A percentile compares a stretch with the other conserved stretches of the same genome.
Conservation (phyloP, 2,888 invertebrate species). For the Cyrtodaria siliqua region DNA sequence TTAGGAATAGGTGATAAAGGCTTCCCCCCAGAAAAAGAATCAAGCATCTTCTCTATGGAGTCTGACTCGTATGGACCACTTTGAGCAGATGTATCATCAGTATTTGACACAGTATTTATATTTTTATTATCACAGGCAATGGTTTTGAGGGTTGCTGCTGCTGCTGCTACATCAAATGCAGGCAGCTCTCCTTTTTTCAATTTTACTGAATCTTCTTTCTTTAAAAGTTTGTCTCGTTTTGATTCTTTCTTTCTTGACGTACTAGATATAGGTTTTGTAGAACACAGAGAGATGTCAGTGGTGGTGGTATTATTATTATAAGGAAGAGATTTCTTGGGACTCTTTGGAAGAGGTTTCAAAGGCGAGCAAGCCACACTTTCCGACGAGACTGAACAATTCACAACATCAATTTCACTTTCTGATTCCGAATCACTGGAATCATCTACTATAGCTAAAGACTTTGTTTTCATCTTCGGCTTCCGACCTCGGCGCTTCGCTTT, state of each 20-base stretch:
- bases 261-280: slow-evolving; percentile 31
- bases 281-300: slow-evolving; percentile 18
- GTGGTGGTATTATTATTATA: slow-evolving; percentile 2
- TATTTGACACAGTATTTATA: slow-evolving; percentile 31
- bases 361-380: slow-evolving; percentile 23
- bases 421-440: slow-evolving; percentile 33
- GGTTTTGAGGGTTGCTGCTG: background rate
- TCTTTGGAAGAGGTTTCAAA: slow-evolving; percentile 47
- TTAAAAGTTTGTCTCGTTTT: slow-evolving; percentile 50
- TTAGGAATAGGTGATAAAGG: slow-evolving; percentile 57
- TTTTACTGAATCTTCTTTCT: slow-evolving; percentile 54
- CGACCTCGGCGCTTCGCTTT: slow-evolving; percentile 26
- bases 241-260: slow-evolving; percentile 41
- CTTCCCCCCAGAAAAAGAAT: slow-evolving; percentile 40
- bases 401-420: slow-evolving; percentile 35
- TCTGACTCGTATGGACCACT: slow-evolving; percentile 16
- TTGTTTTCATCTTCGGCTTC: slow-evolving; percentile 15
- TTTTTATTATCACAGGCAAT: slow-evolving; percentile 24
- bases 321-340: slow-evolving; percentile 35
- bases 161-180: too few species aligned
- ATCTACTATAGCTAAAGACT: slow-evolving; percentile 1
- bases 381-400: slow-evolving; percentile 23
- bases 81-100: background rate
- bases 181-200: slow-evolving; percentile 37
- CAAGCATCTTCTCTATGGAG: slow-evolving; percentile 44